Conservation (phyloP, 1,140 invertebrate species). For the Orius laevigatus region DNA sequence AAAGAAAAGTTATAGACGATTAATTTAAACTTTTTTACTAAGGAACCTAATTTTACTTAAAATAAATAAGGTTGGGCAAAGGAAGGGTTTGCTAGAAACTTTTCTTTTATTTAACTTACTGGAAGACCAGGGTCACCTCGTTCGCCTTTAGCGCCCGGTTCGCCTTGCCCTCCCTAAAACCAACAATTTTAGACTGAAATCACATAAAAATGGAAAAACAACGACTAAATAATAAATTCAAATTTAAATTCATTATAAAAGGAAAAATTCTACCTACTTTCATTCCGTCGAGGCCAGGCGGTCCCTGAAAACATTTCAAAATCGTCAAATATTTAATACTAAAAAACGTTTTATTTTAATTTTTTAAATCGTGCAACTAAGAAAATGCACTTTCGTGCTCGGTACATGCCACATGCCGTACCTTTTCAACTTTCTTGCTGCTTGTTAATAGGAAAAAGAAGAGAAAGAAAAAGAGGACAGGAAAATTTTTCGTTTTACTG, state of each 20-base stretch:
- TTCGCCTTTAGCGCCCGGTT: slow-evolving; percentile 78
- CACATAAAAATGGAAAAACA: slow-evolving; percentile 6
- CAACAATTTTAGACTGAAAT: slow-evolving; percentile 9
- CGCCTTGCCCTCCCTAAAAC: slow-evolving; percentile 71
- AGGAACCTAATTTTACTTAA: no score
- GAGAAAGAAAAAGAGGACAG: not conserved
- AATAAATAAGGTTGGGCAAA: no score
- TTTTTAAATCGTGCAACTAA: not conserved
- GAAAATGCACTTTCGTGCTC: not conserved
- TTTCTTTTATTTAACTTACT: slow-evolving; percentile 39
- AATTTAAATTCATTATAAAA: not conserved
- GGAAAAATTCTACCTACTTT: slow-evolving; percentile 36
- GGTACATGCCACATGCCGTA: not conserved
- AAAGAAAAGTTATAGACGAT: no score
- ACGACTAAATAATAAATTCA: not conserved
- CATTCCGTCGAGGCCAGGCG: slow-evolving; percentile 53
- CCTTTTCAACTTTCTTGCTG: slow-evolving; percentile 1
- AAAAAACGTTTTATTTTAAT: not conserved
- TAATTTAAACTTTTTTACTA: no score
- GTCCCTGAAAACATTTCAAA: slow-evolving; percentile 38
- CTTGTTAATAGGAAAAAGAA: slow-evolving; percentile 2
- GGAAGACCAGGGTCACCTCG: slow-evolving; percentile 78
- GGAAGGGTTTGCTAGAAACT: not conserved
- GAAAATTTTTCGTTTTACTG: not conserved
- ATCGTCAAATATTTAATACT: not conserved